Conservation (phyloP, 1,140 invertebrate genomes). For the Drosophila gunungcola region DNA sequence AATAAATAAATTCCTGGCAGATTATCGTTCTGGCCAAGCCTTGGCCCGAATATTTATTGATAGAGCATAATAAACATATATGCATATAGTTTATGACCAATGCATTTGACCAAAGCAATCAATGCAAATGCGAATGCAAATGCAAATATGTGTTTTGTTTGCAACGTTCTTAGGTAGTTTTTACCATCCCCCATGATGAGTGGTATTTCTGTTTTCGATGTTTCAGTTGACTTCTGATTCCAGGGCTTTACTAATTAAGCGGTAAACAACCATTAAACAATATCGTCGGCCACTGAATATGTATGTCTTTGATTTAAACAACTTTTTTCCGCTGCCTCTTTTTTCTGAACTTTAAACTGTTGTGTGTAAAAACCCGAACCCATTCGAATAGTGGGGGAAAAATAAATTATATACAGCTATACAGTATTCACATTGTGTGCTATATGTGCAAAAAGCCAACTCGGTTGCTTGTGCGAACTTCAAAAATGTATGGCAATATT, state of each 20-base stretch:
- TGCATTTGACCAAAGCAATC: conserved; percentile 51
- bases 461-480: conserved; percentile 16
- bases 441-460: conserved; percentile 4
- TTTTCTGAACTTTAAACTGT: conserved; percentile 21
- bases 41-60: conserved; percentile 3
- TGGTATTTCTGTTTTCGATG: background rate
- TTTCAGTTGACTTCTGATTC: conserved; percentile 12
- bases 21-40: conserved; percentile 31
- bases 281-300: conserved; percentile 32
- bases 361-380: conserved; percentile 12
- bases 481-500: conserved; percentile 60
- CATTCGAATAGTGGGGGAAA: conserved; percentile 26
- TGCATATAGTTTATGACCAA: conserved; percentile 23
- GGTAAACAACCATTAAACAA: conserved; percentile 43
- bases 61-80: background rate
- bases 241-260: conserved; percentile 30
- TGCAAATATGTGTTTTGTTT: conserved; percentile 3
- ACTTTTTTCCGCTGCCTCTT: background rate
- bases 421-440: conserved; percentile 29
- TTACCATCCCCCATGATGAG: background rate
- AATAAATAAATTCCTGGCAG: conserved; percentile 50
- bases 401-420: conserved; percentile 32
- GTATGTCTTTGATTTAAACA: conserved; percentile 29
- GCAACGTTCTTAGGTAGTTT: conserved; percentile 4
- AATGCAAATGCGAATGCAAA: conserved; percentile 52